phyloP scores from a whole-genome alignment of 2,113 vertebrate genomes.

The Festucalex cinctus region DNA sequence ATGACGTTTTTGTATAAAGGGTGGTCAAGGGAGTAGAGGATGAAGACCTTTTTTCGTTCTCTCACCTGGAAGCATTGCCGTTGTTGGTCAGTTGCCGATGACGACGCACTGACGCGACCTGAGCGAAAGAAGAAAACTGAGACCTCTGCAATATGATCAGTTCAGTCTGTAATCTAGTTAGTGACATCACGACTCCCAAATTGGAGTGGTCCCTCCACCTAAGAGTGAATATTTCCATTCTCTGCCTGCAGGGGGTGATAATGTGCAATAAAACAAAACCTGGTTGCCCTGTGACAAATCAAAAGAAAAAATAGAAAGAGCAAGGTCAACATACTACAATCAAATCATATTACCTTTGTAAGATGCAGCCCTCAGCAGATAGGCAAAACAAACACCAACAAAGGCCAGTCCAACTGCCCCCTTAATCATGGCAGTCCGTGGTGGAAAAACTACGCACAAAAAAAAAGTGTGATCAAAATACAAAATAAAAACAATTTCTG shows the following conservation, averaged over 20 bases:
- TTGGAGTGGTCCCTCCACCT: no score
- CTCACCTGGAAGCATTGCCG: conserved; percentile 12
- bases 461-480: background rate
- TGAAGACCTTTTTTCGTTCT: conserved; percentile 74
- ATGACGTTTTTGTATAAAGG: conserved; percentile 83
- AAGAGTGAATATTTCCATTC: no score
- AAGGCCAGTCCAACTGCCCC: conserved; percentile 30
- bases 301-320: no score
- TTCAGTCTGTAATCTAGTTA: no score
- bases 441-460: conserved; percentile 28
- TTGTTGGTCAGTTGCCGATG: conserved; percentile 9
- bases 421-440: conserved; percentile 23
- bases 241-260: no score
- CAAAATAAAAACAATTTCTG: background rate
- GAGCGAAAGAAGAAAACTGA: background rate
- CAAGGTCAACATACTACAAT: background rate
- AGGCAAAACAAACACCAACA: conserved; percentile 20
- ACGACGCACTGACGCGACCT: conserved; percentile 23
- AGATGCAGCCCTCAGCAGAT: conserved; percentile 27
- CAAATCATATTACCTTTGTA: conserved; percentile 25
- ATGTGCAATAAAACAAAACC: no score
- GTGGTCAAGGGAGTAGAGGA: conserved; percentile 91
- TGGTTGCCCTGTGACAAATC: no score
- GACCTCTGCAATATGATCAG: background rate
- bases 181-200: no score